Evolutionary conservation across 2,797 vertebrate genomes (phyloP).

Genomic region (Neosalanx taihuensis): DNA sequence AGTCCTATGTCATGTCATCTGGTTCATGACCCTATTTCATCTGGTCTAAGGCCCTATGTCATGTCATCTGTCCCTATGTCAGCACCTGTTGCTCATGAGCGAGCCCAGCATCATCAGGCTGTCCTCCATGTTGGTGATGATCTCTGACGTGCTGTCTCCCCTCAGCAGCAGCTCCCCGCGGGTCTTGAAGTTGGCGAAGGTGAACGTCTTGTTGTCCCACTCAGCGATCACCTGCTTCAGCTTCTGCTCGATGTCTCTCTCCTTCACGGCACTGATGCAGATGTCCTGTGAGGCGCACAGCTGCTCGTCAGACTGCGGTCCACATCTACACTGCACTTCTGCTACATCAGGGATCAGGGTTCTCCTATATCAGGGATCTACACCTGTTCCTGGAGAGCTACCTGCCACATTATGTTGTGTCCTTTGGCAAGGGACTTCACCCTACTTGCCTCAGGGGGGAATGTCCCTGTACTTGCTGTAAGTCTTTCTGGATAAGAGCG

Average conservation of each 20-base stretch:
- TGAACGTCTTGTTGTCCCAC: slow-evolving; percentile 89
- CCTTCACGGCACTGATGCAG: slow-evolving; percentile 92
- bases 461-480: too few species aligned
- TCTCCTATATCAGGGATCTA: too few species aligned
- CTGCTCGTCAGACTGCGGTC: neutral
- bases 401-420: too few species aligned
- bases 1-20: too few species aligned
- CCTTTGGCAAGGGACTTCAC: too few species aligned
- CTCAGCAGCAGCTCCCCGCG: slow-evolving; percentile 91
- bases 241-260: slow-evolving; percentile 94
- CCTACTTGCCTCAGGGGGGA: too few species aligned
- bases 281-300: slow-evolving; percentile 77
- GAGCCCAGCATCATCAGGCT: slow-evolving; percentile 92
- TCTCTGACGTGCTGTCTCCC: slow-evolving; percentile 89
- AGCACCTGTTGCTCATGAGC: slow-evolving; percentile 70
- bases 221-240: slow-evolving; percentile 91
- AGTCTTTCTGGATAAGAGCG: too few species aligned
- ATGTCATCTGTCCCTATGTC: neutral
- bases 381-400: too few species aligned
- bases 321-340: neutral
- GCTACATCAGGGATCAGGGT: too few species aligned
- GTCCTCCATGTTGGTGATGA: slow-evolving; percentile 90
- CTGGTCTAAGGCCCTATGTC: too few species aligned
- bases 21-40: too few species aligned
- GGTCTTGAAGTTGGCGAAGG: slow-evolving; percentile 88